Evolutionary conservation across 30 jellyfish, hydroid and myxozoan species (phyloP), one percentile per base, ranked within the genome.

Genomic region (Turritopsis dohrnii): DNA sequence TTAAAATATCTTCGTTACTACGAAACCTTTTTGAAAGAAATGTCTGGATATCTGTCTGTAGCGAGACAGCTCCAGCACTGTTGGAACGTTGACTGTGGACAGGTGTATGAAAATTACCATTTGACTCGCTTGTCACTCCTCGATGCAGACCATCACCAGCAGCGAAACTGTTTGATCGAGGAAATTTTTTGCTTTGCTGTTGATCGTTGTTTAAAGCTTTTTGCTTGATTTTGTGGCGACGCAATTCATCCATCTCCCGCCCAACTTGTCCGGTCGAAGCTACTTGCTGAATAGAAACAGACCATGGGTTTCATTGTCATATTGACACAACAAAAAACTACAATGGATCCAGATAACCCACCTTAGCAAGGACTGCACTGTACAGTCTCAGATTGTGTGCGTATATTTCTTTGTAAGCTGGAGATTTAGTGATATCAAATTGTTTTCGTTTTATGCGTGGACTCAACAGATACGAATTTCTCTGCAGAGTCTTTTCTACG

Each of bases 361-460:
- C 88, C 84, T 81, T 81, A 7, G 88, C 88, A n/a, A 81, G 29
- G 19, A 81, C 88, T 19, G 84, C 84, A 66, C 88, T 81, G 84
- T 81, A 81, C 69, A 81, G 24, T 66, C 88, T 25, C 30, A 81
- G 22, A 30, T 81, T 81, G 52, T 66, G 69, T 26, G 88, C 88
- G 29, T 81, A 81, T 7, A 81, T 81, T 27, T 81, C 88, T 53
- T 66, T 81, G 54, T 54, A 81, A 18, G 66, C 85, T 66, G 73
- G 29, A 18, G 88, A 53, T 54, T 22, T 54, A 9, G 88, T 81
- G 30, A 81, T 81, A 28, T 81, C 88, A 21, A 81, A n/a, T 25
- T 52, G 84, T 66, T 81, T 81, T 28, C 88, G 73, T 54, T 30
- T 24, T 26, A 66, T 19, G 8, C 84, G 52, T 19, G 88, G 88